These are phyloP conservation scores for Chaitophorus viminalis DNA, from an alignment of 2,888 invertebrate genomes.

Conservation along the genomic window DNA sequence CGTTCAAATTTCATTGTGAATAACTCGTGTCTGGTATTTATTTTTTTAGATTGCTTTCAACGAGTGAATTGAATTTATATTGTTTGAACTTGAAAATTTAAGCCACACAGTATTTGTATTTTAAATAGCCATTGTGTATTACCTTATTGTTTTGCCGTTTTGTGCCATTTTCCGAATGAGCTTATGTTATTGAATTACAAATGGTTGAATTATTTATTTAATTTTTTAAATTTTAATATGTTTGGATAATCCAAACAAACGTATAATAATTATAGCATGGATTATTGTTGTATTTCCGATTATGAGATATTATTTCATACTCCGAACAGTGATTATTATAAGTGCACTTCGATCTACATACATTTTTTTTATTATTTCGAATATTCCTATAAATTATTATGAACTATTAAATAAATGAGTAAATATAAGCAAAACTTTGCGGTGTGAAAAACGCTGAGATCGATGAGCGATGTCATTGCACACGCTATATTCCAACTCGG, in stretches of 20 bases:
- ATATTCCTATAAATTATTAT: background rate
- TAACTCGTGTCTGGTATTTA: background rate
- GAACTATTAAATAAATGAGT: too few relatives aligned
- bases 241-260: too few relatives aligned
- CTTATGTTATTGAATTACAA: background rate
- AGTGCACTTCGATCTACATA: background rate
- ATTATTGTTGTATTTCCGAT: background rate
- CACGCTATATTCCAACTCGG: too few relatives aligned
- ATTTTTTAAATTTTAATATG: too few relatives aligned
- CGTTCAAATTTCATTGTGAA: background rate
- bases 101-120: background rate
- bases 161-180: background rate
- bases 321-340: background rate
- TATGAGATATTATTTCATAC: background rate
- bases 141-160: background rate
- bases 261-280: background rate
- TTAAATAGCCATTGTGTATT: too few relatives aligned
- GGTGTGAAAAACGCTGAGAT: too few relatives aligned
- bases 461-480: too few relatives aligned
- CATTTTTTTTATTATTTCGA: background rate
- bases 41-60: slow-evolving; percentile 17
- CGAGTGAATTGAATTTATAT: background rate
- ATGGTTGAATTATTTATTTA: too few relatives aligned
- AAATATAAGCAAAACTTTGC: too few relatives aligned
- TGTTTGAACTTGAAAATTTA: background rate